Conservation (phyloP, 2,888 invertebrate genomes). For the Melieria picta region DNA sequence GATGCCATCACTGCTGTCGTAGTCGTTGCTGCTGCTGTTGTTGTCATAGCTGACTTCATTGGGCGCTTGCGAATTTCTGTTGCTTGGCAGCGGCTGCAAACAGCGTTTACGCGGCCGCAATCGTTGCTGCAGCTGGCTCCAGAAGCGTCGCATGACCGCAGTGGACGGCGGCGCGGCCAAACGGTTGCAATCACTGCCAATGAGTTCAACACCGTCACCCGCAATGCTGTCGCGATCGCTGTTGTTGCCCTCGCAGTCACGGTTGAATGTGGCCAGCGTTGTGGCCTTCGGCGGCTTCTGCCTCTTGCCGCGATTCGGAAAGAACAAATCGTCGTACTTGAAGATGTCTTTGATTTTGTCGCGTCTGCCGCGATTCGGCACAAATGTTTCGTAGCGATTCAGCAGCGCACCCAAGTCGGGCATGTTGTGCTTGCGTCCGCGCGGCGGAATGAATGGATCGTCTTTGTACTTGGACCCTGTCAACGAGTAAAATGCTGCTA, state of each 20-base stretch:
- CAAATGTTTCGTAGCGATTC: slow-evolving; percentile 60
- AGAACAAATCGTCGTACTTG: slow-evolving; percentile 64
- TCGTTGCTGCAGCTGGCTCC: slow-evolving; percentile 46
- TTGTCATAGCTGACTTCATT: slow-evolving; percentile 19
- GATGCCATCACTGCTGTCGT: slow-evolving; percentile 18
- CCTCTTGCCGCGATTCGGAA: slow-evolving; percentile 64
- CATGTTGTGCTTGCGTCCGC: slow-evolving; percentile 60
- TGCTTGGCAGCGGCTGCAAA: background rate
- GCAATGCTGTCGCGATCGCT: slow-evolving; percentile 13
- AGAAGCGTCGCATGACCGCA: slow-evolving; percentile 33
- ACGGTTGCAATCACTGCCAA: slow-evolving; percentile 21
- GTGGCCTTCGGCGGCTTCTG: slow-evolving; percentile 37
- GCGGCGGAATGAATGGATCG: slow-evolving; percentile 63
- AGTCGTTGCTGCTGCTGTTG: slow-evolving; percentile 33
- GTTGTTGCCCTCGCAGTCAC: slow-evolving; percentile 15
- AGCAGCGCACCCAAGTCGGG: slow-evolving; percentile 55
- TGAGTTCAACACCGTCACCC: background rate
- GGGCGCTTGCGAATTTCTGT: background rate
- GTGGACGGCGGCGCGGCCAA: slow-evolving; percentile 35
- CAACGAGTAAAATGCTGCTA: slow-evolving; percentile 2
- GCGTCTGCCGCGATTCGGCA: slow-evolving; percentile 65
- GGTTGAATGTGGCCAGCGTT: background rate
- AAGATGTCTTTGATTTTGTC: slow-evolving; percentile 64
- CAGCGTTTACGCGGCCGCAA: slow-evolving; percentile 18
- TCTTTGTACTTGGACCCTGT: slow-evolving; percentile 44